Evolutionary conservation across 2,888 invertebrate genomes (phyloP).

Genomic region (Luffia ferchaultella): DNA sequence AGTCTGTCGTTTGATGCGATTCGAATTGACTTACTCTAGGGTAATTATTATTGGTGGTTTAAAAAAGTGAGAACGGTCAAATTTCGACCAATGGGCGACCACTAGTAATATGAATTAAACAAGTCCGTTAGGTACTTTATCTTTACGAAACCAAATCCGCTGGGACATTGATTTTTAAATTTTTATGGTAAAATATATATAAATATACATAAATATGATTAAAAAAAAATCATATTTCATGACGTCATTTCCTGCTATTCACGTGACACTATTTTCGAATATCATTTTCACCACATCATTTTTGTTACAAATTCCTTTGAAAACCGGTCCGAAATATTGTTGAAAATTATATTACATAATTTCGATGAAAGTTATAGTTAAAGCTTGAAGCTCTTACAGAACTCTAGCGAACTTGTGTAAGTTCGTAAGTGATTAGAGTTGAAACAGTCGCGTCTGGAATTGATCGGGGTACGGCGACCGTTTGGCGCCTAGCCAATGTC

Average conservation of each 20-base stretch:
- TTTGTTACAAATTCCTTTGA: neutral
- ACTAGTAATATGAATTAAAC: too few species aligned
- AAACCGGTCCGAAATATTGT: neutral
- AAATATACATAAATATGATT: too few species aligned
- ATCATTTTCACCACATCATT: neutral
- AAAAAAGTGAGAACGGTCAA: too few species aligned
- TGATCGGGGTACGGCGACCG: slow-evolving; percentile 24
- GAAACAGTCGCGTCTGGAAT: slow-evolving; percentile 19
- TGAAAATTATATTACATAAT: neutral
- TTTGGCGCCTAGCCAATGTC: slow-evolving; percentile 23
- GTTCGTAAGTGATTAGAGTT: slow-evolving; percentile 18
- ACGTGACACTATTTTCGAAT: neutral
- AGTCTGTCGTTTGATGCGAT: too few species aligned
- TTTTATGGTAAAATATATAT: too few species aligned
- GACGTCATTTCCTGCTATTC: neutral
- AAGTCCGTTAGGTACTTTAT: too few species aligned
- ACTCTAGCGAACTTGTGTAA: neutral
- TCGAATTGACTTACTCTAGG: too few species aligned
- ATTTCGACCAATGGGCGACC: too few species aligned
- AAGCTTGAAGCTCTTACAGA: neutral
- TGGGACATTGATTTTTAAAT: too few species aligned
- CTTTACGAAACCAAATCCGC: too few species aligned
- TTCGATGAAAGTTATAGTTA: neutral
- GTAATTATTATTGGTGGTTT: too few species aligned
- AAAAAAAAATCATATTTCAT: neutral